Evolutionary conservation across 2,888 invertebrate genomes (phyloP).

Genomic region (Cantharis flavilabris): DNA sequence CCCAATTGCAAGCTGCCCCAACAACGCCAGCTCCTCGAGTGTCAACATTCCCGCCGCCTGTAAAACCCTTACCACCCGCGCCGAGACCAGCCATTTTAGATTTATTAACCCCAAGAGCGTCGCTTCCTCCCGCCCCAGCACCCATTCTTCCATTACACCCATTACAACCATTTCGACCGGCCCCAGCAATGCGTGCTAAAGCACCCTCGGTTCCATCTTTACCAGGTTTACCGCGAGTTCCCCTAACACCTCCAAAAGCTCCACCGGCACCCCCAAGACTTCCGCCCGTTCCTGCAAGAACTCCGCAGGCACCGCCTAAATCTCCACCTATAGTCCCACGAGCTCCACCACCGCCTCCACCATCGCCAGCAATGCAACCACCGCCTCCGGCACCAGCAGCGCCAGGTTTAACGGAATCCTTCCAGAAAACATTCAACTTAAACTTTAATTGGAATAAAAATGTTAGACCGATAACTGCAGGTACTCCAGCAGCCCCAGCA

Average conservation of each 20-base stretch:
- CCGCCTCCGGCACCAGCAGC: constrained; percentile 33
- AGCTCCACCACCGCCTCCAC: constrained; percentile 30
- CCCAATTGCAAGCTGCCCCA: constrained; percentile 43
- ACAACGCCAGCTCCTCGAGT: constrained; percentile 35
- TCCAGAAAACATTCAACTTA: constrained; percentile 51
- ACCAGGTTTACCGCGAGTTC: constrained; percentile 12
- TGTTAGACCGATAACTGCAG: constrained; percentile 36
- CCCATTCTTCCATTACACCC: background rate
- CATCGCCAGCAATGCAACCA: constrained; percentile 29
- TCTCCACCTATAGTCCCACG: constrained; percentile 32
- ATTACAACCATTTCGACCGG: background rate
- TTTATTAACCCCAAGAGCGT: background rate
- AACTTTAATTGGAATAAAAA: constrained; percentile 53
- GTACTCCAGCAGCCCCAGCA: constrained; percentile 24
- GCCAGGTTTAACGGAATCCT: constrained; percentile 46
- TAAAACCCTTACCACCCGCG: constrained; percentile 41
- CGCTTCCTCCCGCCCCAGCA: background rate
- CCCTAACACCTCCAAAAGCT: constrained; percentile 24
- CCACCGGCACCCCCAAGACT: constrained; percentile 19
- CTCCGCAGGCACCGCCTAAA: constrained; percentile 33
- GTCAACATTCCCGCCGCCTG: constrained; percentile 45
- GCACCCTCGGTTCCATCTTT: constrained; percentile 28
- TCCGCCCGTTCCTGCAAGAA: constrained; percentile 30
- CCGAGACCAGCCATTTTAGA: background rate
- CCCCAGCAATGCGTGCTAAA: background rate